These are phyloP conservation scores for Porites cylindrica DNA, from an alignment of 92 coral and sea anemone genomes.

Conservation along the genomic window DNA sequence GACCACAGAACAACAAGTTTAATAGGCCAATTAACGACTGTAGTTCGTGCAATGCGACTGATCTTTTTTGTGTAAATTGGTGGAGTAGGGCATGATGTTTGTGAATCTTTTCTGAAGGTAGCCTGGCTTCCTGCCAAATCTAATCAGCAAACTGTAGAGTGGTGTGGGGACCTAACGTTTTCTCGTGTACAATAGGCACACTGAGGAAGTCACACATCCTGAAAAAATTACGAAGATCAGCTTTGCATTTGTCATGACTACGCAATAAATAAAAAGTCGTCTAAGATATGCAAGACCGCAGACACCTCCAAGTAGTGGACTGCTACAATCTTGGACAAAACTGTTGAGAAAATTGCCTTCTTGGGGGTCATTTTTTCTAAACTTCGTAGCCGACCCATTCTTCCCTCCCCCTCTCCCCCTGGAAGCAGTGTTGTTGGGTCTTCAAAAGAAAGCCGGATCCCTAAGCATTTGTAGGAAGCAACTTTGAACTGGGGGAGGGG, in stretches of 20 bases:
- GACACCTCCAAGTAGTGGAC: background rate
- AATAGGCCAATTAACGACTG: slow-evolving; percentile 55
- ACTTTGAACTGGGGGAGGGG: too few relatives aligned
- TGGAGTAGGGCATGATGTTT: slow-evolving; percentile 36
- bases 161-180: slow-evolving; percentile 37
- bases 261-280: slow-evolving; percentile 51
- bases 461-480: too few relatives aligned
- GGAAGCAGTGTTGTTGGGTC: too few relatives aligned
- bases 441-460: too few relatives aligned
- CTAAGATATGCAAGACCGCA: slow-evolving; percentile 48
- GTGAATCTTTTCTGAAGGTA: slow-evolving; percentile 21
- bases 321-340: too few relatives aligned
- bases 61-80: slow-evolving; percentile 18
- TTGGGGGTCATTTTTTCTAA: too few relatives aligned
- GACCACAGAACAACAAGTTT: slow-evolving; percentile 37
- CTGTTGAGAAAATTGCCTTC: too few relatives aligned
- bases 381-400: too few relatives aligned
- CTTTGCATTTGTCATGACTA: background rate
- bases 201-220: slow-evolving; percentile 51
- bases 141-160: slow-evolving; percentile 32
- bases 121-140: slow-evolving; percentile 16
- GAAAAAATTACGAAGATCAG: slow-evolving; percentile 22
- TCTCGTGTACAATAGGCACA: slow-evolving; percentile 46
- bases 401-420: too few relatives aligned
- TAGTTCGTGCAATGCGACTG: slow-evolving; percentile 53